Evolutionary conservation across 2,113 vertebrate genomes (phyloP).

Genomic region (Dicerorhinus sumatrensis): DNA sequence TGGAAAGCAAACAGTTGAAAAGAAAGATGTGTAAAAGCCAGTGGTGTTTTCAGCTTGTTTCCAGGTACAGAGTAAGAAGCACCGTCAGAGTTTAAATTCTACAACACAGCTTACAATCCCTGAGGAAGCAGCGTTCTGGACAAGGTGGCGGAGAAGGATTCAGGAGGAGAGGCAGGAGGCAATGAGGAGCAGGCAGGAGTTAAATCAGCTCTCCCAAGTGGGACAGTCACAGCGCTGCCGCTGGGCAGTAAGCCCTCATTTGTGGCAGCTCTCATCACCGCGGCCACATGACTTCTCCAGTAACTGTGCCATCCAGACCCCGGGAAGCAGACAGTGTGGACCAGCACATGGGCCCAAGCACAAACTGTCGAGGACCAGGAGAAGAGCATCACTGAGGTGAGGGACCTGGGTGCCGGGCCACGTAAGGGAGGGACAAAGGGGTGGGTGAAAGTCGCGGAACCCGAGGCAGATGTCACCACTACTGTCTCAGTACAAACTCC

Average conservation of each 20-base stretch:
- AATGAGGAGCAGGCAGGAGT: not conserved
- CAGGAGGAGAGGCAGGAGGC: not conserved
- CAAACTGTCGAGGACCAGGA: not conserved
- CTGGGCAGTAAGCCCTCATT: not conserved
- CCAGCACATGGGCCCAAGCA: not conserved
- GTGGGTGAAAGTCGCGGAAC: not conserved
- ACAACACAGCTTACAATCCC: not conserved
- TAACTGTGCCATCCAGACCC: not conserved
- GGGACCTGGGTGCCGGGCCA: no score
- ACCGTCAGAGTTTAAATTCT: not conserved
- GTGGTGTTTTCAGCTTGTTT: not conserved
- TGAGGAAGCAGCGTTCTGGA: not conserved
- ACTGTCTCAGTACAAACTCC: not conserved
- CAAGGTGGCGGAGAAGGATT: not conserved
- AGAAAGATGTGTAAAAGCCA: not conserved
- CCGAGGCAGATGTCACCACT: not conserved
- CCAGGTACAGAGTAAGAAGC: not conserved
- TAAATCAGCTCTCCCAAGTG: not conserved
- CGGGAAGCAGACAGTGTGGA: not conserved
- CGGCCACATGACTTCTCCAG: not conserved
- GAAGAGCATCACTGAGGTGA: not conserved
- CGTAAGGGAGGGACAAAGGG: not conserved
- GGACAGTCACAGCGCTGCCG: not conserved
- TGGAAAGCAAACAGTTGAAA: not conserved
- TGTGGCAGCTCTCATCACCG: not conserved